Evolutionary conservation across 2,113 vertebrate genomes (phyloP).

Genomic region (Pedionomus torquatus): DNA sequence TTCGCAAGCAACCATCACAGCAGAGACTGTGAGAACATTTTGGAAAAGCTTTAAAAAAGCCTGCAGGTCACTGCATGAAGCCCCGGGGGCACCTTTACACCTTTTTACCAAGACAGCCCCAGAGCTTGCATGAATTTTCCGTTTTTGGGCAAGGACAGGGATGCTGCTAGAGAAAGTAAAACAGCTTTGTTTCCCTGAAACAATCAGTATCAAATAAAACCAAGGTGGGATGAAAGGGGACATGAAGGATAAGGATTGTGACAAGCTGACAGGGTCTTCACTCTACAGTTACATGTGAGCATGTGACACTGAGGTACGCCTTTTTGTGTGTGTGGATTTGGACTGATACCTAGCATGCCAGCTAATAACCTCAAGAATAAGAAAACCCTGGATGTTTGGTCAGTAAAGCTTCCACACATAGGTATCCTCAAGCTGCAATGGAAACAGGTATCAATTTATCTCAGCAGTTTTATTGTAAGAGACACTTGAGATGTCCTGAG

Average conservation of each 20-base stretch:
- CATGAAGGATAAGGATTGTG: not conserved
- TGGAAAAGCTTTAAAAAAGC: not conserved
- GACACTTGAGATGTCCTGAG: not conserved
- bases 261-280: not conserved
- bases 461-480: not conserved
- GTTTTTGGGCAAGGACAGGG: not conserved
- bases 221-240: not conserved
- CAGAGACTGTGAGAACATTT: not conserved
- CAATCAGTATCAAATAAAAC: not conserved
- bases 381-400: not conserved
- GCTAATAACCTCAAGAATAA: not conserved
- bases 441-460: conserved; percentile 3
- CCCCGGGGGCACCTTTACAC: not conserved
- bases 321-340: not conserved
- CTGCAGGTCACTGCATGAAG: not conserved
- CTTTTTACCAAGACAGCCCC: not conserved
- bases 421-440: not conserved
- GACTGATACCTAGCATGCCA: not conserved
- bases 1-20: not conserved
- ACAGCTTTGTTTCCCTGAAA: not conserved
- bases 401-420: not conserved
- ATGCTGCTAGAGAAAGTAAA: not conserved
- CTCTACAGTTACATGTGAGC: not conserved
- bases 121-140: not conserved
- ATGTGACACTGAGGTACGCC: not conserved